These are phyloP conservation scores for Mythimna lalbum DNA, from an alignment of 2,888 invertebrate genomes.

Conservation along the genomic window DNA sequence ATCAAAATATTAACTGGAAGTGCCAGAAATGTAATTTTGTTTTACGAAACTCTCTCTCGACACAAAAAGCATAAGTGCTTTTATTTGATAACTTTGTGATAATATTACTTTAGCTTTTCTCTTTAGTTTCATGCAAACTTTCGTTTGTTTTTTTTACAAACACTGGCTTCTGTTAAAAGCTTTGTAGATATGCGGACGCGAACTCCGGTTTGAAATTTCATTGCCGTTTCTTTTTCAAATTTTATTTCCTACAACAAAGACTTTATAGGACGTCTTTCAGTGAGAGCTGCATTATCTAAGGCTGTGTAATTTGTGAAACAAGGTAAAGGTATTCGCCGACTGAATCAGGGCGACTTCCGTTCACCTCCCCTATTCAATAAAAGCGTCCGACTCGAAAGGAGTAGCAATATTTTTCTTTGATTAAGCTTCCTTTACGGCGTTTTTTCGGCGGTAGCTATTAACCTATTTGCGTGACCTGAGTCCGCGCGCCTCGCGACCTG, in stretches of 20 bases:
- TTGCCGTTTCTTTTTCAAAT: constrained; percentile 38
- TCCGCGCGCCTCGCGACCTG: constrained; percentile 64
- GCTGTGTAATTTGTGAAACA: constrained; percentile 48
- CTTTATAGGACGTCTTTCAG: constrained; percentile 22
- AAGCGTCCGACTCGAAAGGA: constrained; percentile 71
- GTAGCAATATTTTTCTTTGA: constrained; percentile 79
- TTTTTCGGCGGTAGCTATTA: constrained; percentile 80
- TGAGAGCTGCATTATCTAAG: constrained; percentile 44
- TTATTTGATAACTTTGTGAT: constrained; percentile 41
- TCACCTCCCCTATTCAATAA: constrained; percentile 67
- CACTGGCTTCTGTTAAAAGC: constrained; percentile 37
- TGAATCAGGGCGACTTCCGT: constrained; percentile 56
- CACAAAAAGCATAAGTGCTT: constrained; percentile 40
- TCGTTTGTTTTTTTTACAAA: constrained; percentile 39
- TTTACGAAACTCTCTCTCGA: constrained; percentile 26
- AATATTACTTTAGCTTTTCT: constrained; percentile 41
- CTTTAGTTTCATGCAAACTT: constrained; percentile 45
- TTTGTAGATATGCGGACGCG: constrained; percentile 50
- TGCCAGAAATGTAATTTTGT: constrained; percentile 17
- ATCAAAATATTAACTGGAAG: constrained; percentile 24
- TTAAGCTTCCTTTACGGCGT: constrained; percentile 77
- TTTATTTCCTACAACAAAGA: constrained; percentile 28
- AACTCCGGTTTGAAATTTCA: constrained; percentile 40
- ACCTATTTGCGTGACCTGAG: constrained; percentile 84
- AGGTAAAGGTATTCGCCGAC: constrained; percentile 36